Conservation (phyloP, 2,888 invertebrate species). For the Drosophila basisetae region DNA sequence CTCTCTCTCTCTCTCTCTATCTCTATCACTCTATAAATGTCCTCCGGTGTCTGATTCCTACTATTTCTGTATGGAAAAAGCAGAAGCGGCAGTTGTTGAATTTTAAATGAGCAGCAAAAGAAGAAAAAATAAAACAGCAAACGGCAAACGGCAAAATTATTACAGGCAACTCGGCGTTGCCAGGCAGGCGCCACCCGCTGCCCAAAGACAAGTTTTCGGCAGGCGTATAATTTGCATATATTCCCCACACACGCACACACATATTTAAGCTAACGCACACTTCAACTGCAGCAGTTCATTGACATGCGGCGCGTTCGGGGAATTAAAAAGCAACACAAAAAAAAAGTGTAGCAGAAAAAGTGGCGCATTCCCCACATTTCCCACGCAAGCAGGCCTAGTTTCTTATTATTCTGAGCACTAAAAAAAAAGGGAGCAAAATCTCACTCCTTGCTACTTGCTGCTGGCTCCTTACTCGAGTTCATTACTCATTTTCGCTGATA, state of each 20-base stretch:
- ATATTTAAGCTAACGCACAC: constrained; percentile 25
- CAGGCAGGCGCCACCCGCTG: constrained; percentile 29
- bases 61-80: constrained; percentile 25
- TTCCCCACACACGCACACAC: constrained; percentile 28
- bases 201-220: constrained; percentile 75
- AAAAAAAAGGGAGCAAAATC: constrained; percentile 16
- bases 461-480: constrained; percentile 55
- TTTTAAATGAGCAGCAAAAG: constrained; percentile 71
- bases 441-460: constrained; percentile 27
- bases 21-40: background rate
- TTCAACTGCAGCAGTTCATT: constrained; percentile 63
- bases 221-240: constrained; percentile 70
- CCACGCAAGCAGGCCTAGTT: constrained; percentile 59
- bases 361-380: constrained; percentile 43
- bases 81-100: constrained; percentile 74
- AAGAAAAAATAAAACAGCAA: constrained; percentile 19
- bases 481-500: constrained; percentile 78
- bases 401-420: constrained; percentile 63
- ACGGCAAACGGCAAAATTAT: constrained; percentile 74
- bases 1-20: constrained; percentile 9
- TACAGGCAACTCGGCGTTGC: constrained; percentile 50
- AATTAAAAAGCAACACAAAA: constrained; percentile 54
- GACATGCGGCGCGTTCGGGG: constrained; percentile 69
- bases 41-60: constrained; percentile 3
- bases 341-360: constrained; percentile 59